Evolutionary conservation across 2,797 vertebrate genomes (phyloP).

Genomic region (Gobionotothen gibberifrons): DNA sequence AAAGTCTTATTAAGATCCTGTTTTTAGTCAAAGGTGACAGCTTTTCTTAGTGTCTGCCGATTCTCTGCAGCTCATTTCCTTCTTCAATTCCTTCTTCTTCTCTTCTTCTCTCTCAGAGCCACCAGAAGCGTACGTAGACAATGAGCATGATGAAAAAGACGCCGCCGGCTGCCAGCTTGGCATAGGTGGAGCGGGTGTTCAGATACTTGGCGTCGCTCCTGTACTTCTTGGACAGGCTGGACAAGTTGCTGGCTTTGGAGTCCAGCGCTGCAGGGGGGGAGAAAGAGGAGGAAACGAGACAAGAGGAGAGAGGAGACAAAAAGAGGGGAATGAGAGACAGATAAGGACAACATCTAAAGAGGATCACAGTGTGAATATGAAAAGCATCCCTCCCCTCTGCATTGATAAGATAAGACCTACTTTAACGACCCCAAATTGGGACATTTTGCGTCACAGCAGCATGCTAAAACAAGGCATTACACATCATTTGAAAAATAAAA

Average conservation of each 20-base stretch:
- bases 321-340: not conserved
- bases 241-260: constrained; percentile 97
- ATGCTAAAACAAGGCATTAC: no score
- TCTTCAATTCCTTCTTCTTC: constrained; percentile 27
- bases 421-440: no score
- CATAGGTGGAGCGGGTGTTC: constrained; percentile 98
- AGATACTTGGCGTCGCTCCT: constrained; percentile 97
- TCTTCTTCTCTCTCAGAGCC: constrained; percentile 88
- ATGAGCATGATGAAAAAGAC: constrained; percentile 99
- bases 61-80: constrained; percentile 45
- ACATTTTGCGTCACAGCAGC: no score
- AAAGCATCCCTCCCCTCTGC: not conserved
- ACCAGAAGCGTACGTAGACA: constrained; percentile 98
- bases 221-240: constrained; percentile 98
- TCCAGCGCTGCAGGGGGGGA: constrained; percentile 88
- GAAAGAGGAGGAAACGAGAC: not conserved
- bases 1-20: constrained; percentile 73
- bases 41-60: constrained; percentile 55
- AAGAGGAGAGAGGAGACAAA: not conserved
- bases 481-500: no score
- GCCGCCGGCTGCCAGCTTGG: constrained; percentile 95
- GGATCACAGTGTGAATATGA: not conserved
- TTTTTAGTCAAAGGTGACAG: constrained; percentile 55
- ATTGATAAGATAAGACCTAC: no score
- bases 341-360: not conserved